phyloP scores from a whole-genome alignment of 2,113 vertebrate genomes.

The Porphyrio hochstetteri region DNA sequence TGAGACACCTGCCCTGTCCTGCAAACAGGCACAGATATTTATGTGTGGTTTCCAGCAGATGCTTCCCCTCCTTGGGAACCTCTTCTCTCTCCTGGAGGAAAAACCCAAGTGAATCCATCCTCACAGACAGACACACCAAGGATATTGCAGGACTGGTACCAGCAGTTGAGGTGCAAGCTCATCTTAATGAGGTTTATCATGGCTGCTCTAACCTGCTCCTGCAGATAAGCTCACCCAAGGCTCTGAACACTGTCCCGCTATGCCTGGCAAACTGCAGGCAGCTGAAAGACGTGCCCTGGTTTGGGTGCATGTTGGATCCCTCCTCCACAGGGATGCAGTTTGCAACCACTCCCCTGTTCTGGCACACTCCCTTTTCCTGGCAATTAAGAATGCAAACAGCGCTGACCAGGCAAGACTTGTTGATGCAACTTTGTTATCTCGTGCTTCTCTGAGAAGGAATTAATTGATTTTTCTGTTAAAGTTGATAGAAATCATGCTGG shows the following conservation, averaged over 20 bases:
- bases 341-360: fast-evolving
- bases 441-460: not conserved
- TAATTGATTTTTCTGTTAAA: not conserved
- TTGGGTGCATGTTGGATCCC: not conserved
- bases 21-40: not conserved
- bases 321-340: fast-evolving
- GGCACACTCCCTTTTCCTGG: not conserved
- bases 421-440: not conserved
- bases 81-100: not conserved
- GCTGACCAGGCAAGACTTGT: not conserved
- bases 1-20: fast-evolving
- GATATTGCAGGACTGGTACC: not conserved
- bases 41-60: not conserved
- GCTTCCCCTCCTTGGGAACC: not conserved
- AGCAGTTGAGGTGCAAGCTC: not conserved
- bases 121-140: not conserved
- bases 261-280: not conserved
- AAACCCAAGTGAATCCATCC: not conserved
- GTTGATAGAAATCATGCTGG: not conserved
- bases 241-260: not conserved
- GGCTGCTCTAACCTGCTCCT: not conserved
- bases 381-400: not conserved
- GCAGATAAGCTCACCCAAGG: not conserved
- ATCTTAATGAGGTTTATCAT: not conserved
- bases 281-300: not conserved